phyloP scores from a whole-genome alignment of 2,797 vertebrate species.

The Moxostoma hubbsi region DNA sequence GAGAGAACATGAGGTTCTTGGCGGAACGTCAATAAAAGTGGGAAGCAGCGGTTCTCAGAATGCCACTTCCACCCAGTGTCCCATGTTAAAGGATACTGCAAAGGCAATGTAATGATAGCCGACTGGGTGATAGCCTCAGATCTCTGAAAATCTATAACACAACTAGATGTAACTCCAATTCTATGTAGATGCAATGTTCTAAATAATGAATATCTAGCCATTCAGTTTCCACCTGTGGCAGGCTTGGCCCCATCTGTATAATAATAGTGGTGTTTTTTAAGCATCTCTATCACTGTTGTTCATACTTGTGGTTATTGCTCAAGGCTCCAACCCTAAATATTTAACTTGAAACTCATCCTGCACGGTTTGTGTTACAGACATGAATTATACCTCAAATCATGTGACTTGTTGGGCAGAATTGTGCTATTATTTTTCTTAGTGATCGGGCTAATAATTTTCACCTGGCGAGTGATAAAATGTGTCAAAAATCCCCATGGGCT shows the following conservation, averaged over 20 bases:
- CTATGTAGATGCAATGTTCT: constrained; percentile 2
- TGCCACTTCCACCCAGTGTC: neutral
- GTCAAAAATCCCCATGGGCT: too few species aligned
- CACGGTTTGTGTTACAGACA: neutral
- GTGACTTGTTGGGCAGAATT: neutral
- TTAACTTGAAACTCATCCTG: neutral
- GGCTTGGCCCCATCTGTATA: neutral
- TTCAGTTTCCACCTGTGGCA: neutral
- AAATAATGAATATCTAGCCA: neutral
- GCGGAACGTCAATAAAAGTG: constrained; percentile 38
- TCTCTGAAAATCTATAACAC: constrained; percentile 29
- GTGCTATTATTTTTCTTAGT: neutral
- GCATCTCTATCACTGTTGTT: neutral
- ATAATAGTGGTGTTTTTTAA: neutral
- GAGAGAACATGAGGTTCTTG: too few species aligned
- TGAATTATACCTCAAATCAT: neutral
- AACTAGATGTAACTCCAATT: constrained; percentile 7
- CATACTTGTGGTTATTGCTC: neutral
- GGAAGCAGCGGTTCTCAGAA: constrained; percentile 50
- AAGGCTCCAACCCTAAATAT: neutral
- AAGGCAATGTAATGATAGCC: constrained; percentile 40
- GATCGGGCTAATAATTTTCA: too few species aligned
- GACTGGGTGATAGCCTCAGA: constrained; percentile 22
- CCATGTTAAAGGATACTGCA: constrained; percentile 30
- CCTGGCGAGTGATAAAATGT: too few species aligned